Evolutionary conservation across 2,797 vertebrate species (phyloP).

Genomic region (Cheirogaleus major): DNA sequence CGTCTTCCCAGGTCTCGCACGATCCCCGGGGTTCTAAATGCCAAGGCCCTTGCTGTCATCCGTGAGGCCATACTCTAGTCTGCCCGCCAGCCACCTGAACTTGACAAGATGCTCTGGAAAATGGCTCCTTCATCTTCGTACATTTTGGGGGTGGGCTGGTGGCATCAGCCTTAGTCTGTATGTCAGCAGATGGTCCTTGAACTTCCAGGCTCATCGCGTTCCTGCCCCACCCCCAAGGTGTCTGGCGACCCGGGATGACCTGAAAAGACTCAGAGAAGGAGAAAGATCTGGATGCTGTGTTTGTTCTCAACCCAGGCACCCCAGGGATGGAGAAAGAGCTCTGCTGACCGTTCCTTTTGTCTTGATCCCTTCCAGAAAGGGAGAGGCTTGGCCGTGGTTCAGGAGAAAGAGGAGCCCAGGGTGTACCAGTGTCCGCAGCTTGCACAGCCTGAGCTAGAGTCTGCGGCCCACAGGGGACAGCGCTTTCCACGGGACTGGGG

Average conservation of each 20-base stretch:
- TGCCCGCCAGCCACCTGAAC: neutral
- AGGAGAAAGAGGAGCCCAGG: neutral
- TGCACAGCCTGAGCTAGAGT: neutral
- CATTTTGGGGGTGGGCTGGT: neutral
- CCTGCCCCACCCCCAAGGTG: neutral
- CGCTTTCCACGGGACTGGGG: neutral
- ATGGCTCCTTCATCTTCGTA: neutral
- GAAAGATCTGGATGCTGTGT: neutral
- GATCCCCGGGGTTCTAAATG: neutral
- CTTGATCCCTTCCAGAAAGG: neutral
- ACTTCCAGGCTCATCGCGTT: neutral
- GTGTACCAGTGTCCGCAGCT: fast-evolving
- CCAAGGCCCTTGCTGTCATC: neutral
- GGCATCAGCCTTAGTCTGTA: neutral
- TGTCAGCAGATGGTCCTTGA: neutral
- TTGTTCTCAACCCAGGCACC: neutral
- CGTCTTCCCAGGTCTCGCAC: neutral
- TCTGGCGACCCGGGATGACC: neutral
- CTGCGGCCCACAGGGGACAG: neutral
- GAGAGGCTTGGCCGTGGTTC: neutral
- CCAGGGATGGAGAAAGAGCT: neutral
- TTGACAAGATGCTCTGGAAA: neutral
- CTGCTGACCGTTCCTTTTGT: neutral
- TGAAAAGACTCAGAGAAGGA: neutral
- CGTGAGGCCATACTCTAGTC: neutral